phyloP scores from a whole-genome alignment of 92 coral and sea anemone genomes.

The Nematostella vectensis region DNA sequence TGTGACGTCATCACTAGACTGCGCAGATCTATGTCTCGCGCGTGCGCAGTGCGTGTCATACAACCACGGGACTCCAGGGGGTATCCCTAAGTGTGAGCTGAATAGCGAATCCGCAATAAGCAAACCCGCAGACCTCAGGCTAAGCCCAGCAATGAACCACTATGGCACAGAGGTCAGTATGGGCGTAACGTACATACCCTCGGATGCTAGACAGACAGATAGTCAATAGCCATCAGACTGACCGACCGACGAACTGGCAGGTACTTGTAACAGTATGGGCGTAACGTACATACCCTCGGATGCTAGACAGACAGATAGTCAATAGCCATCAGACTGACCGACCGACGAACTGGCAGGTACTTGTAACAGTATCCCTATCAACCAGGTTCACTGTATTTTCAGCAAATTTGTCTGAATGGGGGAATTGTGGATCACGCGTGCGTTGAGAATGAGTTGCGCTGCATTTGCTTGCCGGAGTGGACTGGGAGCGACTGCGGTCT shows the following conservation, averaged over 20 bases:
- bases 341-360: too few species aligned
- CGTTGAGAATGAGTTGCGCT: not conserved
- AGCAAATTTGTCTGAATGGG: conserved; percentile 17
- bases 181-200: not conserved
- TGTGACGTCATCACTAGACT: conserved; percentile 7
- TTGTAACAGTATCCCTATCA: too few species aligned
- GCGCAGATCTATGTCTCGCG: conserved; percentile 11
- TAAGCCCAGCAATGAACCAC: conserved; percentile 12
- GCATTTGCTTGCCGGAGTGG: conserved; percentile 23
- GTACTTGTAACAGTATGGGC: not conserved
- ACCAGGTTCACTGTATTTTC: too few species aligned
- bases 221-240: too few species aligned
- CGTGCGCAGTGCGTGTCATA: conserved; percentile 17
- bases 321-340: too few species aligned
- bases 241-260: too few species aligned
- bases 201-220: too few species aligned
- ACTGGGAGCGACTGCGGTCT: conserved; percentile 24
- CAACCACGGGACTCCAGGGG: conserved; percentile 4
- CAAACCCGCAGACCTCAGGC: conserved; percentile 7
- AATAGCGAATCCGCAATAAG: conserved; percentile 22
- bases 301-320: too few species aligned
- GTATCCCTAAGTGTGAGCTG: conserved; percentile 21
- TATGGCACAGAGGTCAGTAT: conserved; percentile 18
- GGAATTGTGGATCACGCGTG: conserved; percentile 11
- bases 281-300: not conserved